Percentiles rank a stretch among this genome's conserved stretches.
These are phyloP conservation scores for Drosophila koepferae DNA, from an alignment of 2,888 invertebrate genomes.

Conservation along the genomic window DNA sequence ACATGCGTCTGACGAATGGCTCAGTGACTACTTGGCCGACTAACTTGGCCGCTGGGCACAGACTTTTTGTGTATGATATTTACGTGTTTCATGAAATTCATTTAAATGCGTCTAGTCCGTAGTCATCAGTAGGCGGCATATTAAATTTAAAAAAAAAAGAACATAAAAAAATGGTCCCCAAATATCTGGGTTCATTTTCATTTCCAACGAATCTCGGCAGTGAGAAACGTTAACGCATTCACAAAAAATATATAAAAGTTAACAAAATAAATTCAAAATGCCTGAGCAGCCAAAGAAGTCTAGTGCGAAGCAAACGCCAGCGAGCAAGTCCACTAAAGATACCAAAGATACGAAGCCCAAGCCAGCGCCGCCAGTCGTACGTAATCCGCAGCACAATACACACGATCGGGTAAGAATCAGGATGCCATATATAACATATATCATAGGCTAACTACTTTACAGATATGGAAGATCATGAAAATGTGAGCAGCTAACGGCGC, in stretches of 20 bases:
- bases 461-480: slow-evolving; percentile 74
- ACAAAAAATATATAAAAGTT: not conserved
- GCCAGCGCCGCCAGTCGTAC: slow-evolving; percentile 1
- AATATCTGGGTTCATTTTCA: slow-evolving; percentile 4
- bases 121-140: slow-evolving; percentile 51
- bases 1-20: slow-evolving; percentile 53
- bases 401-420: slow-evolving; percentile 60
- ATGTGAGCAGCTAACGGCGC: slow-evolving; percentile 36
- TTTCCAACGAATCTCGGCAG: slow-evolving; percentile 4
- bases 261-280: slow-evolving; percentile 43
- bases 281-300: slow-evolving; percentile 39
- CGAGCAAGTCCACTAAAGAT: slow-evolving; percentile 7
- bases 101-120: slow-evolving; percentile 22
- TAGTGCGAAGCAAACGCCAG: slow-evolving; percentile 13
- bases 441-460: not conserved
- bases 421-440: not conserved
- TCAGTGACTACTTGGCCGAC: slow-evolving; percentile 40
- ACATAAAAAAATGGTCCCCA: slow-evolving; percentile 23
- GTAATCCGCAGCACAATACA: slow-evolving; percentile 18
- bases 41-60: slow-evolving; percentile 39
- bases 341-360: slow-evolving; percentile 6
- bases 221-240: not conserved
- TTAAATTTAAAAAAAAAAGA: slow-evolving; percentile 48
- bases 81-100: slow-evolving; percentile 34
- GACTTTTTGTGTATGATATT: slow-evolving; percentile 29